These are phyloP conservation scores for Brachionichthys hirsutus DNA, from an alignment of 2,113 vertebrate species.

Conservation along the genomic window DNA sequence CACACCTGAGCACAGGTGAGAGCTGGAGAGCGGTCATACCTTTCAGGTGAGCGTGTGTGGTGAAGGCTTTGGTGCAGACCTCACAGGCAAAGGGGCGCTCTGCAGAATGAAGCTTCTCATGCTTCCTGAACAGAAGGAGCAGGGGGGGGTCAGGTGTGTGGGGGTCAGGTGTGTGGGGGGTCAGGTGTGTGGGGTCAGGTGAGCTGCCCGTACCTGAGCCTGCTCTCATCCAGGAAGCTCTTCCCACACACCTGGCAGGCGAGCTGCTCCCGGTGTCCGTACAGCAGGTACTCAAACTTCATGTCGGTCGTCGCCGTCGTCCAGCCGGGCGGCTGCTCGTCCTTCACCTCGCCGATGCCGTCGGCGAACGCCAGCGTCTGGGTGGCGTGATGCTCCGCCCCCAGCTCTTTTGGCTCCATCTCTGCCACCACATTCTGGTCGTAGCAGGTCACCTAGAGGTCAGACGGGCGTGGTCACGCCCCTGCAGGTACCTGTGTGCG, in stretches of 20 bases:
- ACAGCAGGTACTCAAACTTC: constrained; percentile 97
- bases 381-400: constrained; percentile 82
- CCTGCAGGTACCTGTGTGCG: neutral
- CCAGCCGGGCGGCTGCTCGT: constrained; percentile 69
- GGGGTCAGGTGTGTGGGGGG: neutral
- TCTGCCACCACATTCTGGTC: constrained; percentile 90
- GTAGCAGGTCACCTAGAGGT: constrained; percentile 84
- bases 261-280: constrained; percentile 92
- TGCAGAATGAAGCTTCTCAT: constrained; percentile 94
- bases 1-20: neutral
- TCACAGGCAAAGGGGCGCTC: constrained; percentile 95
- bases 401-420: constrained; percentile 93
- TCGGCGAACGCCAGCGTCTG: constrained; percentile 90
- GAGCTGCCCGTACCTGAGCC: constrained; percentile 75
- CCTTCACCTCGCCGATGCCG: constrained; percentile 83
- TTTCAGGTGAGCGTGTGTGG: constrained; percentile 95
- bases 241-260: constrained; percentile 94
- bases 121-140: constrained; percentile 71
- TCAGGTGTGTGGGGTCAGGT: neutral
- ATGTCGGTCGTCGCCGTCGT: constrained; percentile 84
- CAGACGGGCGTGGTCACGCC: neutral
- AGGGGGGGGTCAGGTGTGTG: neutral
- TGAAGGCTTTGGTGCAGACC: constrained; percentile 97
- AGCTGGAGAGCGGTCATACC: constrained; percentile 52
- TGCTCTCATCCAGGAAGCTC: constrained; percentile 90